These are phyloP conservation scores for Drosophila ananassae DNA, from an alignment of 1,140 invertebrate genomes.

Conservation along the genomic window DNA sequence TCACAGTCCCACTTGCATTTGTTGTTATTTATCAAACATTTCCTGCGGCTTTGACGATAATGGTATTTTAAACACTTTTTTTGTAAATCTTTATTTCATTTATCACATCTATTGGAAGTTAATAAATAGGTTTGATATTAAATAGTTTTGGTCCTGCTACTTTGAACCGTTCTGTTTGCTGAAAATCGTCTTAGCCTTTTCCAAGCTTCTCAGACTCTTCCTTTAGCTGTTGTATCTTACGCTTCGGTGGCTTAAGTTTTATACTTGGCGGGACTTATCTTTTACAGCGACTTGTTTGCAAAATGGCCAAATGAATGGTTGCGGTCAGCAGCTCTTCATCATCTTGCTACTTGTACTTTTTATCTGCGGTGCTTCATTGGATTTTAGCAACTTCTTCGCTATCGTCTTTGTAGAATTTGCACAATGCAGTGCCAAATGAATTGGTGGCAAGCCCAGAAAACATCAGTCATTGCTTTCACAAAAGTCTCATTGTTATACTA, in stretches of 20 bases:
- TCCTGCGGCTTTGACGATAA: background rate
- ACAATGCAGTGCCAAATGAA: constrained; percentile 27
- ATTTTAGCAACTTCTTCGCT: constrained; percentile 22
- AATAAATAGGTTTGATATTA: too few species aligned
- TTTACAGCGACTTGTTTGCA: constrained; percentile 76
- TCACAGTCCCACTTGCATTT: constrained; percentile 31
- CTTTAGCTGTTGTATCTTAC: constrained; percentile 63
- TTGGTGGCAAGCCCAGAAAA: constrained; percentile 5
- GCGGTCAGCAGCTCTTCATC: constrained; percentile 68
- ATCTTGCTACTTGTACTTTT: constrained; percentile 24
- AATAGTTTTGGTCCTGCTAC: background rate
- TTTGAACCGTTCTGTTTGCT: background rate
- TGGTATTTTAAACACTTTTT: background rate
- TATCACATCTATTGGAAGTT: too few species aligned
- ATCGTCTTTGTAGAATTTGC: constrained; percentile 20
- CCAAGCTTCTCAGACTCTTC: constrained; percentile 1
- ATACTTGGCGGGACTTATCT: constrained; percentile 76
- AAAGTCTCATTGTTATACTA: constrained; percentile 12
- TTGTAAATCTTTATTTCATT: background rate
- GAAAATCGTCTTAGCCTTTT: constrained; percentile 2
- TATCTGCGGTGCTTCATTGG: constrained; percentile 34
- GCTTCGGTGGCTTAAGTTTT: constrained; percentile 75
- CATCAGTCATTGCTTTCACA: background rate
- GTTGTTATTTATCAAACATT: constrained; percentile 17
- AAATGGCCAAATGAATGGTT: constrained; percentile 78